Evolutionary conservation across 2,888 invertebrate species (phyloP), one percentile per base, ranked within the genome.

Genomic region (Microplitis deprimator): DNA sequence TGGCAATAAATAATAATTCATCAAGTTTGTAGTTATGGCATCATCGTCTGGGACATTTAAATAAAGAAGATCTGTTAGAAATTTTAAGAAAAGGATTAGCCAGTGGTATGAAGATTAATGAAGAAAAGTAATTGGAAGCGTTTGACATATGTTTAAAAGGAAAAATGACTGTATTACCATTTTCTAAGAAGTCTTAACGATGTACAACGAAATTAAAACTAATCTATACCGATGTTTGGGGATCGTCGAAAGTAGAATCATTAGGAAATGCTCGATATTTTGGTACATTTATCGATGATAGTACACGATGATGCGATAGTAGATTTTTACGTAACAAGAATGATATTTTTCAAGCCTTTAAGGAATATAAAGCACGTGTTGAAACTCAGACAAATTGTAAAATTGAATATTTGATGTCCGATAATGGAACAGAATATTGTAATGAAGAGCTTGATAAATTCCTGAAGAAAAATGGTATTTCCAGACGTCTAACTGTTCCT

Each of bases 391-490:
- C 73, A 10, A 76, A 61, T 10, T 17, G 50, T 7, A 70, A 69
- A 59, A 78, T 80, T 62, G 74, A 81, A 67, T 69, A 20, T 39
- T 41, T 79, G 16, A 70, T 76, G 29, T 71, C 77, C 6, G 79
- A 78, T 50, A 79, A 78, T 68, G 78, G 81, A 39, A 69, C 17
- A 1, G 81, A 81, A 64, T 81, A 77, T 73, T 65, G 41, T 13
- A 79, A 73, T 62, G 40, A 62, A 5, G 70, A 70, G 1, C 80
- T 85, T 50, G 76, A 81, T 7, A 65, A 75, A 6, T 86, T 77
- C 75, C 75, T 85, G 10, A 79, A 73, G 60, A 60, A 77, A 17
- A 74, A 81, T 40, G 86, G 85, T 7, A 88, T 87, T 16, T 10
- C 67, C 5, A 80, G 84, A 68, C 75, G 83, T 70, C 69, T 81